Evolutionary conservation across 2,797 vertebrate species (phyloP).

Genomic region (Aselliscus stoliczkanus): DNA sequence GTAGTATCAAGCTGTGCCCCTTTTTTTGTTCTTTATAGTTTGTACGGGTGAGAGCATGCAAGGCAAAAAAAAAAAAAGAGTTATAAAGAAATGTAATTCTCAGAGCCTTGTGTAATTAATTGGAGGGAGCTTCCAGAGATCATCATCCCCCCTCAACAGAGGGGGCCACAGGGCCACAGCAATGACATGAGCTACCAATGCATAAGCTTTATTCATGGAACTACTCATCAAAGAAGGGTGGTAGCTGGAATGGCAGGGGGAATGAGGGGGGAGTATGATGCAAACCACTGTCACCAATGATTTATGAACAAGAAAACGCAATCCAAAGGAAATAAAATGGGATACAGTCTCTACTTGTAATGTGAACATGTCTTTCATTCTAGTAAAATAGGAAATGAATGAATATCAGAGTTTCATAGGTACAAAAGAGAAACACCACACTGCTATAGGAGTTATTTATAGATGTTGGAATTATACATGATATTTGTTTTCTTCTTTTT

Average conservation of each 20-base stretch:
- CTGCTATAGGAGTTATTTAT: background rate
- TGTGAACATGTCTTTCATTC: background rate
- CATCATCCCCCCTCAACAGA: background rate
- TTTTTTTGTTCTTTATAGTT: background rate
- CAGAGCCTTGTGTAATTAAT: fast-evolving
- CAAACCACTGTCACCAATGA: background rate
- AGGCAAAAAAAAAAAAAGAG: background rate
- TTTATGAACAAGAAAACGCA: background rate
- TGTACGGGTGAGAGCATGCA: background rate
- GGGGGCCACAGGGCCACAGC: background rate
- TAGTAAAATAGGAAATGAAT: background rate
- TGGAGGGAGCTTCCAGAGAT: background rate
- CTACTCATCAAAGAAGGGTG: background rate
- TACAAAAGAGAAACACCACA: background rate
- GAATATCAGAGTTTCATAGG: background rate
- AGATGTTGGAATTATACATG: background rate
- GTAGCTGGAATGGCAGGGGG: background rate
- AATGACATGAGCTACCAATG: no score
- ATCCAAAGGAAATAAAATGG: background rate
- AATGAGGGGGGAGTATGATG: background rate
- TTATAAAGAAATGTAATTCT: background rate
- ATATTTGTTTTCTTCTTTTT: background rate
- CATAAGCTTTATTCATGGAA: background rate
- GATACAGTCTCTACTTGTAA: background rate
- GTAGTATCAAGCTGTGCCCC: background rate